Base-by-base conservation (phyloP, 2,888 invertebrate species). In the Hyposoter dolosus region DNA sequence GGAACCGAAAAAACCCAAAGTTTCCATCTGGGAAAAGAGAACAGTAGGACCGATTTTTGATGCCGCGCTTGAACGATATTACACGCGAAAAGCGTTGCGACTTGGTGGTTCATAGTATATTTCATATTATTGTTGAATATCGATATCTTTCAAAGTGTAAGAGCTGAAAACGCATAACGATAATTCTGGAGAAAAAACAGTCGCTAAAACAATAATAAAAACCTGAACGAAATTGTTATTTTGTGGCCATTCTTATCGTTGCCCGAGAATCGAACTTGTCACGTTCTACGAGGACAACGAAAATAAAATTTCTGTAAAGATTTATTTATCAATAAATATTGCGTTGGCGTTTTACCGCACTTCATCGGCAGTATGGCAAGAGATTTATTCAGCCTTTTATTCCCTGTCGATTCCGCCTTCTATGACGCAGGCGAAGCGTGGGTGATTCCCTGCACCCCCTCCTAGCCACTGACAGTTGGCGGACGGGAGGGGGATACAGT, bases 11-110 rank as follows among this genome's bases (percentile, higher is more conserved):
- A 87, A 87, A 78, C 75, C 43, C 12, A 97, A 96, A 94, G 94
- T 96, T 85, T 96, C 96, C 91, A 96, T 98, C 90, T 98, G 98
- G 97, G 96, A 96, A 91, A 98, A 98, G 92, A 95, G 98, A 89
- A 98, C 98, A 43, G 96, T 98, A 19, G 98, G 97, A 9, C 95
- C 95, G 74, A 95, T 96, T 3, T 97, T 97, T 93, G 97, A 97
- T 83, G 96, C 96, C 82, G 98, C 98, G 19, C 93, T 97, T 45
- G 95, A 96, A 90, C 95, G 97, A 90, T 98, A 97, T 94, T 97
- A 96, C 92, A 96, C 96, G 91, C 95, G 98, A 89, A 97, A 97
- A 94, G 95, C 96, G 40, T 93, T 95, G 7, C 95, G 96, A 90
- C 75, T 91, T 50, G 86, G 90, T 40, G 89, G 88, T 28, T 83